These are phyloP conservation scores for Dascillus cervinus DNA, from an alignment of 2,888 invertebrate species.

Conservation along the genomic window DNA sequence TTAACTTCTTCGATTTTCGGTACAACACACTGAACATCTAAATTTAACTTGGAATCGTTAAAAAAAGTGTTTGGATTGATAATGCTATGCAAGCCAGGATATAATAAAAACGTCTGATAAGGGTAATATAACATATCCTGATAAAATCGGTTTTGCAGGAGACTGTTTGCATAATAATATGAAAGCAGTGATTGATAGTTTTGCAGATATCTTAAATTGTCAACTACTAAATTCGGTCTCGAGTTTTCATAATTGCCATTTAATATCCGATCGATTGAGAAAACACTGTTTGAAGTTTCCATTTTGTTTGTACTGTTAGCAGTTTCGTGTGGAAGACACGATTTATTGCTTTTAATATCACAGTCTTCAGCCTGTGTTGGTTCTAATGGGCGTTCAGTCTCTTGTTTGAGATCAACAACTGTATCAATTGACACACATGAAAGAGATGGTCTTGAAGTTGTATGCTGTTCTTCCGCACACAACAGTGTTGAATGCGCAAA, in stretches of 20 bases:
- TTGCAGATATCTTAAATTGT: conserved; percentile 3
- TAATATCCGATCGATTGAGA: conserved; percentile 22
- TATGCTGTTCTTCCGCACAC: conserved; percentile 63
- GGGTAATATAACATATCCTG: conserved; percentile 35
- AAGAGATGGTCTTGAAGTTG: conserved; percentile 65
- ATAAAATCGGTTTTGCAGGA: conserved; percentile 31
- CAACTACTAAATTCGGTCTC: conserved; percentile 6
- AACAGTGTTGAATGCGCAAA: conserved; percentile 73
- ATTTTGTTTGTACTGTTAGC: conserved; percentile 9
- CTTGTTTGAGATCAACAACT: conserved; percentile 5
- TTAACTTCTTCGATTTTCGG: too few relatives aligned
- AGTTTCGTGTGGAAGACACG: conserved; percentile 18
- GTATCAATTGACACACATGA: conserved; percentile 14
- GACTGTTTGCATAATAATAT: conserved; percentile 25
- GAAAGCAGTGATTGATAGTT: conserved; percentile 24
- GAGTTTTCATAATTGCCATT: conserved; percentile 6
- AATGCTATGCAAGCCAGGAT: conserved; percentile 56
- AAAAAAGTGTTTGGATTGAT: conserved; percentile 39
- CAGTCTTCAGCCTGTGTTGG: too few relatives aligned
- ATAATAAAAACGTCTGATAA: conserved; percentile 42
- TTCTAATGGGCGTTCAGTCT: too few relatives aligned
- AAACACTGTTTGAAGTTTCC: conserved; percentile 9
- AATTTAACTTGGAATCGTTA: conserved; percentile 11
- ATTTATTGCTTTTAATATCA: conserved; percentile 14
- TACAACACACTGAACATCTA: conserved; percentile 21